These are phyloP conservation scores for Penaeus japonicus DNA, from an alignment of 1,140 invertebrate species.

Conservation along the genomic window DNA sequence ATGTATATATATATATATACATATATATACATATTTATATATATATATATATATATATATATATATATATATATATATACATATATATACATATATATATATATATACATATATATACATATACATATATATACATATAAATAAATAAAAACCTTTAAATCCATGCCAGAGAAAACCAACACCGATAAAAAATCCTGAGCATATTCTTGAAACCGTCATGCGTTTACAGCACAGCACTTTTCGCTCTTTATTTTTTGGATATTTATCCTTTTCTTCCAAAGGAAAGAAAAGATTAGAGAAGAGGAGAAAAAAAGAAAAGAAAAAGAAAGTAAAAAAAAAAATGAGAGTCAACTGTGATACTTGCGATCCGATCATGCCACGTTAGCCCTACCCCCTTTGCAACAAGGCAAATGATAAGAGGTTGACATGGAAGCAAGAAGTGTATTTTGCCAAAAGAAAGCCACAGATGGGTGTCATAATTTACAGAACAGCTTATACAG, in stretches of 20 bases:
- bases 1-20: too few relatives aligned
- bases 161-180: too few relatives aligned
- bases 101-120: too few relatives aligned
- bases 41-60: too few relatives aligned
- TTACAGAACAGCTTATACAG: slow-evolving; percentile 19
- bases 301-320: neutral
- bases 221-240: neutral
- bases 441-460: slow-evolving; percentile 13
- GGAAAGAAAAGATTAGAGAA: neutral
- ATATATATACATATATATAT: too few relatives aligned
- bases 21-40: too few relatives aligned
- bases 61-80: too few relatives aligned
- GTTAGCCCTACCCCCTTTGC: neutral
- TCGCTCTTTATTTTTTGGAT: neutral
- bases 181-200: too few relatives aligned
- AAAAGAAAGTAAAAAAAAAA: neutral
- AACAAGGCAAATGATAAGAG: neutral
- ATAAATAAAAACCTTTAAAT: too few relatives aligned
- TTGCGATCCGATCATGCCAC: neutral
- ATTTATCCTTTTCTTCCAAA: neutral
- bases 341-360: neutral
- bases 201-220: too few relatives aligned
- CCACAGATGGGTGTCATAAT: neutral
- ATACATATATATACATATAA: too few relatives aligned
- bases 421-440: neutral